Conservation (phyloP, 1,140 invertebrate genomes). For the Phocides pigmalion region DNA sequence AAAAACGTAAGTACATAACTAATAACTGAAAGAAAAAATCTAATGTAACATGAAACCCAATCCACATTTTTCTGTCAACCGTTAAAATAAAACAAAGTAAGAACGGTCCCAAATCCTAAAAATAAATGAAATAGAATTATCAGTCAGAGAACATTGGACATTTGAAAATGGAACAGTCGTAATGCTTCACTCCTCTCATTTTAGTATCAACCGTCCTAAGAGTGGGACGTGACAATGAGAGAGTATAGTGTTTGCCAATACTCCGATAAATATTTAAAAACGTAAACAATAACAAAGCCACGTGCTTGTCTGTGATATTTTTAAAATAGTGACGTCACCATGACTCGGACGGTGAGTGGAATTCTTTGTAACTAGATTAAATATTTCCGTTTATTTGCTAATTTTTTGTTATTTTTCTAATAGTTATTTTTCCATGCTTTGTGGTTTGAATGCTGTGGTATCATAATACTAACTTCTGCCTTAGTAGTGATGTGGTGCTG, state of each 20-base stretch:
- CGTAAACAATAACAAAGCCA: slow-evolving; percentile 24
- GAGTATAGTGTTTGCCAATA: slow-evolving; percentile 13
- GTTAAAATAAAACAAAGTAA: slow-evolving; percentile 2
- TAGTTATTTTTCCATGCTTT: no score
- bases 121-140: slow-evolving; percentile 17
- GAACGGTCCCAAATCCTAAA: slow-evolving; percentile 4
- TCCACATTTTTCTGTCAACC: background rate
- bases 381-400: background rate
- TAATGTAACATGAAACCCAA: no score
- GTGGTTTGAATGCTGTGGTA: no score
- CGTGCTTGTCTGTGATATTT: slow-evolving; percentile 20
- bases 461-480: no score
- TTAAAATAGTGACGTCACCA: slow-evolving; percentile 21
- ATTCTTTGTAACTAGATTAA: background rate
- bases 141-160: background rate
- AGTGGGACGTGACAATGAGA: slow-evolving; percentile 21
- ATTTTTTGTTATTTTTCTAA: background rate
- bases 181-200: slow-evolving; percentile 6
- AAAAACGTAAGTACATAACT: no score
- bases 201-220: slow-evolving; percentile 9
- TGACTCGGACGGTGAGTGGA: slow-evolving; percentile 34
- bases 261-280: slow-evolving; percentile 10
- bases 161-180: slow-evolving; percentile 18
- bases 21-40: no score
- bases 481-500: no score